These are phyloP conservation scores for Drosophila koepferae DNA, from an alignment of 2,888 invertebrate genomes.

Conservation along the genomic window DNA sequence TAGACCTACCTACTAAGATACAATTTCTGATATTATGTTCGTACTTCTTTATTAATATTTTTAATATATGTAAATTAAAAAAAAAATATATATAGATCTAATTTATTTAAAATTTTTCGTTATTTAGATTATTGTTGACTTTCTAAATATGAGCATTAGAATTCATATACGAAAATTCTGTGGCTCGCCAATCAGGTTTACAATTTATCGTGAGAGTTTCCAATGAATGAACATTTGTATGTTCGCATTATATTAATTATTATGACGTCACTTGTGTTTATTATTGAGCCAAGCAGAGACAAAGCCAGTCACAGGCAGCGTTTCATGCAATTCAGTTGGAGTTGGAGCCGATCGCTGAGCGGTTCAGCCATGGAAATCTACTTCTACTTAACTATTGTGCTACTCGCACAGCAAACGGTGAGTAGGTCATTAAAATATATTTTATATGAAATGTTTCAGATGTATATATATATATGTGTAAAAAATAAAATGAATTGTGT, in stretches of 20 bases:
- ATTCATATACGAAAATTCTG: neutral
- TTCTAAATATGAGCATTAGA: too few species aligned
- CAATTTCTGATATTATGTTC: too few species aligned
- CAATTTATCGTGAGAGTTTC: slow-evolving; percentile 63
- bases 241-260: slow-evolving; percentile 58
- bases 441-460: neutral
- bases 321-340: slow-evolving; percentile 47
- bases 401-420: slow-evolving; percentile 38
- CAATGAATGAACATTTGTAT: slow-evolving; percentile 43
- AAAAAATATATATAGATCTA: too few species aligned
- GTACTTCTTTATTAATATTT: too few species aligned
- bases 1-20: too few species aligned
- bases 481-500: neutral
- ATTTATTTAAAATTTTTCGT: too few species aligned
- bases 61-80: too few species aligned
- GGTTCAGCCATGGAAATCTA: slow-evolving; percentile 48
- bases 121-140: neutral
- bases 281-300: slow-evolving; percentile 29
- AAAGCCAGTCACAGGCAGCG: slow-evolving; percentile 21
- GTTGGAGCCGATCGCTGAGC: slow-evolving; percentile 49
- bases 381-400: slow-evolving; percentile 23
- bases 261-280: slow-evolving; percentile 67
- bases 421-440: slow-evolving; percentile 1
- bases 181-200: slow-evolving; percentile 16
- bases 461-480: neutral